phyloP scores from a whole-genome alignment of 64 coral and sea anemone species.

The Pachyseris speciosa region DNA sequence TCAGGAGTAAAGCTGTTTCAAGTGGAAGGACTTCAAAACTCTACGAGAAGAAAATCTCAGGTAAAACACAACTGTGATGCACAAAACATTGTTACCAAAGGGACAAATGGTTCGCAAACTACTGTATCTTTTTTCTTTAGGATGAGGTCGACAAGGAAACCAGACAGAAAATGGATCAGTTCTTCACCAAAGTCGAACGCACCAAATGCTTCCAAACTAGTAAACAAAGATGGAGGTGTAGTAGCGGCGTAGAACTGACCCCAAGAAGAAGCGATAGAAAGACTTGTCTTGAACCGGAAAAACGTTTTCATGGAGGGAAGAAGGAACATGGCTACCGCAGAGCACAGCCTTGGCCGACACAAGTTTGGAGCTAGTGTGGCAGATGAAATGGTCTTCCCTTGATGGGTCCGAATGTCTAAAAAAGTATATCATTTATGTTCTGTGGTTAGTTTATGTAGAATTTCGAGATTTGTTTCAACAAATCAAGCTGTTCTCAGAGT shows the following conservation, averaged over 20 bases:
- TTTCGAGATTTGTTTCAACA: background rate
- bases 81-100: no score
- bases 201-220: slow-evolving; percentile 19
- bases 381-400: background rate
- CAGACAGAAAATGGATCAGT: slow-evolving; percentile 62
- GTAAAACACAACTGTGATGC: no score
- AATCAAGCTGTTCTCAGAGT: background rate
- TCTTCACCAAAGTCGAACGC: slow-evolving; percentile 48
- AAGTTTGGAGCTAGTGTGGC: slow-evolving; percentile 55
- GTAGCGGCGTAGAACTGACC: background rate
- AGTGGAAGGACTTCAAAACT: background rate
- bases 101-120: background rate
- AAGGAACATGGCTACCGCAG: slow-evolving; percentile 38
- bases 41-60: slow-evolving; percentile 7
- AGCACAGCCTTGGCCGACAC: slow-evolving; percentile 56
- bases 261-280: background rate
- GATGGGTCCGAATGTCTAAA: no score
- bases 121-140: background rate
- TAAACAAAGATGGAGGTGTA: background rate
- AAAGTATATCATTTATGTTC: background rate
- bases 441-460: background rate
- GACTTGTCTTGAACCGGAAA: background rate
- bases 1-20: background rate
- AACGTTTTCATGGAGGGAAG: background rate
- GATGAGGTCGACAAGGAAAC: slow-evolving; percentile 47